Evolutionary conservation across 2,797 vertebrate genomes (phyloP), one percentile per base, ranked within the genome.

Genomic region (Pelodytes ibericus): DNA sequence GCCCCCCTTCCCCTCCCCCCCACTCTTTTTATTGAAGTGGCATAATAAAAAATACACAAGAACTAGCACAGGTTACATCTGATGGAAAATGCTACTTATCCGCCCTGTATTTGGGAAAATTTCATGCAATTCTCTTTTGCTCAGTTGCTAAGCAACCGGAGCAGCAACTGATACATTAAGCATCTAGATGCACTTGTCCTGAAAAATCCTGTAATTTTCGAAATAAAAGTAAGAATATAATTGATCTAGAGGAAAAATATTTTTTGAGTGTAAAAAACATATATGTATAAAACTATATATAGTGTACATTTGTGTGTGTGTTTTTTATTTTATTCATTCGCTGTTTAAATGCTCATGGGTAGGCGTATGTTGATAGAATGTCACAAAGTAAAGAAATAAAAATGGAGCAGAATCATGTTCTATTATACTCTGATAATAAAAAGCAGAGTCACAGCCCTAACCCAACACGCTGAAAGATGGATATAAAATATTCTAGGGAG

Each of bases 111-210:
- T 16, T 24, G n/a, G 49, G 49, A 24, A 53, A 53, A 39, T 39
- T 39, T 39, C 33, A 39, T 39, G 33, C 13, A 39, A 39, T 39
- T 53, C 49, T 53, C n/a, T 20, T 22, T 5, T 53, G 49, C 11
- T 53, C 49, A 80, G 81, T 84, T 87, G 83, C 84, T 65, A 22
- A 72, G 83, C 83, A 85, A 84, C 83, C 41, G 72, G 39, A 53
- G 81, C 81, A 80, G 74, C 80, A 27, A 30, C 71, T 75, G 81
- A 72, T 65, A 61, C 57, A 11, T 29, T 22, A n/a, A 47, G 26
- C 20, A 15, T n/a, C 24, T 29, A 57, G 0, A 39, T 66, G 0
- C 51, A 74, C 57, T 10, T 53, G 1, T 0, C 15, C 13, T 22
- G 65, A 1, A 20, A 13, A 44, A n/a, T 39, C 0, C 20, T 2